These are phyloP conservation scores for Apocheima hispidaria DNA, from an alignment of 2,888 invertebrate genomes.

Conservation along the genomic window DNA sequence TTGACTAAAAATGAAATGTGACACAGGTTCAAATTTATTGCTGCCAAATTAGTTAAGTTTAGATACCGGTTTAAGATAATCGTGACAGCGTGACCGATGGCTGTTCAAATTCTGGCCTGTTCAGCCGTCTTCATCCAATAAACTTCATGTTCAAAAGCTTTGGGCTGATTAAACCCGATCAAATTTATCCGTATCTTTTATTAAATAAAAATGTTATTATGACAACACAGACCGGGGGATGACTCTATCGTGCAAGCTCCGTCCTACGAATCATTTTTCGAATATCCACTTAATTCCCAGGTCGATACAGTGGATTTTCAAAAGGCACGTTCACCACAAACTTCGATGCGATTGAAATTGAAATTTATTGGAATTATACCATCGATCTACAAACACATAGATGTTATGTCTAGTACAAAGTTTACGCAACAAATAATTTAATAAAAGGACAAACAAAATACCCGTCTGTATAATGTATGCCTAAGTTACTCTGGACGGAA, in stretches of 20 bases:
- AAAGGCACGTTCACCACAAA: background rate
- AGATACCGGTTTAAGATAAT: no score
- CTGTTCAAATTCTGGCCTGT: conserved; percentile 1
- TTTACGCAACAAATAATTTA: no score
- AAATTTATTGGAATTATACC: conserved; percentile 3
- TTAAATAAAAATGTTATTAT: background rate
- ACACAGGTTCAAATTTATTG: no score
- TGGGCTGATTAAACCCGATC: background rate
- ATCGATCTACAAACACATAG: no score
- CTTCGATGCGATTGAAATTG: background rate
- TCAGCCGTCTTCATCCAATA: background rate
- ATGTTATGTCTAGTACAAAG: no score
- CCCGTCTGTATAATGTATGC: no score
- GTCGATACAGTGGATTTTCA: background rate
- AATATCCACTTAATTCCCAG: background rate
- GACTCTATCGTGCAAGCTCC: background rate
- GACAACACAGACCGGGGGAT: background rate
- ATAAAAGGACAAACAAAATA: no score
- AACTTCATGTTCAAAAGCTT: background rate
- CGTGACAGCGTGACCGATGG: no score
- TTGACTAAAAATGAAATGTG: no score
- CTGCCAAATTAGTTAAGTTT: no score
- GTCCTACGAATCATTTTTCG: background rate
- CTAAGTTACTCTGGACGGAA: no score
- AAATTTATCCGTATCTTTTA: no score